Evolutionary conservation across 2,888 invertebrate species (phyloP), one percentile per base, ranked within the genome.

Genomic region (Pachycephus smyrnensis): DNA sequence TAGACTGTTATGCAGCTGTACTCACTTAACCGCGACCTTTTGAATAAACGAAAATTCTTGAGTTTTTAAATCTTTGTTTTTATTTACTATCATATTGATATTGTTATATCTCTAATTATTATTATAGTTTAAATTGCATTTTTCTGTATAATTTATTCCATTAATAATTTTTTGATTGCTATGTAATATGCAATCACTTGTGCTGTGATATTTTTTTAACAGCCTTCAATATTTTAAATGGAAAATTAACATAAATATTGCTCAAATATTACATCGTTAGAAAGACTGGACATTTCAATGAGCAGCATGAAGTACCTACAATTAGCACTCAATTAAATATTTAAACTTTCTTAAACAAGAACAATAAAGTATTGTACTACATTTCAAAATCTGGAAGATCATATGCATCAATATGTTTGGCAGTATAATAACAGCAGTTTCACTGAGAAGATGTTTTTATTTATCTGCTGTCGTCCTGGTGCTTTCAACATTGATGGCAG

Each of bases 401-500:
- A 23, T 23, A 55, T 55, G 23, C 15, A 71, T 35, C 76, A 78
- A 78, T 73, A 86, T 86, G 83, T 84, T 87, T 15, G 85, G 83
- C n/a, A 86, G 84, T 71, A 76, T 86, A 81, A 79, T 84, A 69
- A 88, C 84, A 0, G 83, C 84, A 1, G 84, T 89, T 1, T 89
- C 89, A 6, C 76, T 89, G 37, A 73, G 89, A 79, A 84, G 86
- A 82, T 89, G 89, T 77, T 89, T 89, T 75, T 89, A 89, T 76
- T 78, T 89, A 69, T 89, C 89, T 2, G 85, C 87, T 0, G 80
- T 86, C 37, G 89, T 89, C 12, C 81, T 89, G 9, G 82, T 89
- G 68, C 79, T 88, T 9, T 89, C 89, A n/a, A 89, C 89, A 6
- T 78, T 89, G 12, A 88, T 89, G 88, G 89, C 89, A 11, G 88